A percentile compares a stretch with the other conserved stretches of the same genome.
Conservation (phyloP, 2,888 invertebrate genomes). For the Diarsia mendica region DNA sequence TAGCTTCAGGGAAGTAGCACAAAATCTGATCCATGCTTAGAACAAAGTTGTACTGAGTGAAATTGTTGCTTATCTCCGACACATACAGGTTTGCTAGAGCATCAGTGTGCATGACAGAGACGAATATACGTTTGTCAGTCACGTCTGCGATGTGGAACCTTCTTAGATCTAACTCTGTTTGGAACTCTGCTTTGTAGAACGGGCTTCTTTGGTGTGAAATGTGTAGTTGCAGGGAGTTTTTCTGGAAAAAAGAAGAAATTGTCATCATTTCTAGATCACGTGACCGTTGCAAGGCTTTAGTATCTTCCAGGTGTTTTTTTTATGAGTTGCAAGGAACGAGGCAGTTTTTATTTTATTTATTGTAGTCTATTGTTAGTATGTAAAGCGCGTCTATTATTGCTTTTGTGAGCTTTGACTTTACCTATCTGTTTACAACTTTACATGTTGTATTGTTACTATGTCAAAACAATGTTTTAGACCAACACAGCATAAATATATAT, state of each 20-base stretch:
- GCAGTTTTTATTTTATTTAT: neutral
- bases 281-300: neutral
- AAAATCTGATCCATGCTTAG: conserved; percentile 95
- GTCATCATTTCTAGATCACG: neutral
- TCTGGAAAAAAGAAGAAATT: conserved; percentile 74
- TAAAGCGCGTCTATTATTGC: neutral
- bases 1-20: conserved; percentile 95
- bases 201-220: conserved; percentile 94
- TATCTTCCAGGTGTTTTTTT: neutral
- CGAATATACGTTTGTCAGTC: conserved; percentile 94
- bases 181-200: conserved; percentile 94
- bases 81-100: conserved; percentile 94
- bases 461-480: neutral
- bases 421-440: neutral
- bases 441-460: neutral
- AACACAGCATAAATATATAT: neutral
- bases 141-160: conserved; percentile 96
- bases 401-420: neutral
- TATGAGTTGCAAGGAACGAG: neutral
- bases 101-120: conserved; percentile 95
- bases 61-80: conserved; percentile 92
- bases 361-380: neutral
- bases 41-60: conserved; percentile 92
- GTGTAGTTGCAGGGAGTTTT: conserved; percentile 91
- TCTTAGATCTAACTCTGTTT: conserved; percentile 91